Evolutionary conservation across 2,113 vertebrate species (phyloP).

Genomic region (Atherinomorus stipes): DNA sequence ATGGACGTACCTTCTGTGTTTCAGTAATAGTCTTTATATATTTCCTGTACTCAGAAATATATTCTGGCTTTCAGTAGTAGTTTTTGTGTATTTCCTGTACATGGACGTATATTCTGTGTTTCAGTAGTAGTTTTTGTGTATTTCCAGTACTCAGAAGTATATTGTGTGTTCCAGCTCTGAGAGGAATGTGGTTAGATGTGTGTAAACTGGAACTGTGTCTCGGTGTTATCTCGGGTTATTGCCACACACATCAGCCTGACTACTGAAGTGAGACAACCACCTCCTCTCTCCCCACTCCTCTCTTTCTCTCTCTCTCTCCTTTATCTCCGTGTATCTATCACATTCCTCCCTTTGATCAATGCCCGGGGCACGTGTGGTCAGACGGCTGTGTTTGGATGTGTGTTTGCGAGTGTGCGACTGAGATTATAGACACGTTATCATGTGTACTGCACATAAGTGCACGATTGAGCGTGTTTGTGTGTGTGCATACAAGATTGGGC

Average conservation of each 20-base stretch:
- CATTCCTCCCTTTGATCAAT: slow-evolving; percentile 81
- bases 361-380: slow-evolving; percentile 64
- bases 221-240: slow-evolving; percentile 29
- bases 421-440: slow-evolving; percentile 70
- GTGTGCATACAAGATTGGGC: slow-evolving; percentile 60
- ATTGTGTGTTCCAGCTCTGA: not conserved
- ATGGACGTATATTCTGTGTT: no score
- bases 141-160: not conserved
- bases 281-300: slow-evolving; percentile 16
- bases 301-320: not conserved
- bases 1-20: no score
- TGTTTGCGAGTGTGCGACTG: slow-evolving; percentile 61
- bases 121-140: not conserved
- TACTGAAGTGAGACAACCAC: slow-evolving; percentile 45
- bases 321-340: slow-evolving; percentile 74
- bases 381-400: slow-evolving; percentile 64
- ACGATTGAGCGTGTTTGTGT: slow-evolving; percentile 50
- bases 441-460: slow-evolving; percentile 59
- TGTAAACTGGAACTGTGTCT: slow-evolving; percentile 24
- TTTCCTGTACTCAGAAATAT: no score
- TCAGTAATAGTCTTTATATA: no score
- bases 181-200: slow-evolving; percentile 37
- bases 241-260: slow-evolving; percentile 41
- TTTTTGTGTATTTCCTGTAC: no score
- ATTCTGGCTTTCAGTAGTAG: no score